Percentiles rank a stretch among this genome's conserved stretches.
Conservation (phyloP, 2,888 invertebrate genomes). For the Trichopria drosophilae region DNA sequence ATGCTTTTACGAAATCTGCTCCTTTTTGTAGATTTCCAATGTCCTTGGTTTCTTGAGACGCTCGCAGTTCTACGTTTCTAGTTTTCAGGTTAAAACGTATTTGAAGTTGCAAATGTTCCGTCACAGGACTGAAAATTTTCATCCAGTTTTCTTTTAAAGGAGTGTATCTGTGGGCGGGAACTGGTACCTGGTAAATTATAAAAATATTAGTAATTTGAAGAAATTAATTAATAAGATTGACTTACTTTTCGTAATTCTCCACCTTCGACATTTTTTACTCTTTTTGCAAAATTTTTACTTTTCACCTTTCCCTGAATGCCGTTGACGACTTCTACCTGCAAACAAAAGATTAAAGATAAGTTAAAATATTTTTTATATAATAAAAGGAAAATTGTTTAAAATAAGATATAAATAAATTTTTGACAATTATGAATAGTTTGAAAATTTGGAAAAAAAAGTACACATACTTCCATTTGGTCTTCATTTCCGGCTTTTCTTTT, state of each 20-base stretch:
- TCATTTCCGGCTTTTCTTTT: not conserved
- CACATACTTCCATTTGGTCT: slow-evolving; percentile 1
- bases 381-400: not conserved
- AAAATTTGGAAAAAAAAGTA: not conserved
- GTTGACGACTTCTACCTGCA: slow-evolving; percentile 67
- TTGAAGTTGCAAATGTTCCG: slow-evolving; percentile 92
- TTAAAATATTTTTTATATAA: slow-evolving; percentile 6
- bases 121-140: slow-evolving; percentile 94
- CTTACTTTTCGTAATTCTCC: slow-evolving; percentile 49
- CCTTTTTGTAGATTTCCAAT: slow-evolving; percentile 93
- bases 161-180: slow-evolving; percentile 92
- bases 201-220: slow-evolving; percentile 15
- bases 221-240: not conserved
- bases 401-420: not conserved
- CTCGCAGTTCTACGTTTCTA: slow-evolving; percentile 84
- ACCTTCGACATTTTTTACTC: slow-evolving; percentile 42
- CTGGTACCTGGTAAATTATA: slow-evolving; percentile 63
- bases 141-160: slow-evolving; percentile 96
- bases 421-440: no score
- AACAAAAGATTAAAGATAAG: no score
- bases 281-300: slow-evolving; percentile 53
- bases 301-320: slow-evolving; percentile 64
- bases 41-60: slow-evolving; percentile 73
- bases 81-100: slow-evolving; percentile 91
- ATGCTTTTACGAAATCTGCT: slow-evolving; percentile 97